Base-by-base conservation (phyloP, 2,888 invertebrate species). In the Plutella xylostella region DNA sequence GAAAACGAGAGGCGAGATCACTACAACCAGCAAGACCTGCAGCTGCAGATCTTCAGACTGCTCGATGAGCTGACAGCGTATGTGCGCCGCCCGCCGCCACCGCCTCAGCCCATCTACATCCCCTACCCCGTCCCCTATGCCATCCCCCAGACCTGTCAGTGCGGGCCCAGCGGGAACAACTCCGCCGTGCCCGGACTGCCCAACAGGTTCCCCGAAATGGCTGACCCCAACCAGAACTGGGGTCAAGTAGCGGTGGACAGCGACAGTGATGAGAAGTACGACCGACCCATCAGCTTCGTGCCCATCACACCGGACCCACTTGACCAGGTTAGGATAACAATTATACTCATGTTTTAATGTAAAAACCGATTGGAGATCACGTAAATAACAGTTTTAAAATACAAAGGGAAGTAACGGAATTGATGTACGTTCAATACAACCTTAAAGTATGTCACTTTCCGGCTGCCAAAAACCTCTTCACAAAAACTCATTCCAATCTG, bases 41-140 rank as follows among this genome's bases (percentile, higher is more conserved):
- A 74, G 4, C 58, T 63, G 1, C 63, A 69, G 45, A 73, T 80
- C 42, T 55, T 65, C 11, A 67, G 58, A 44, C 48, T 72, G 20
- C 56, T 78, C 15, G 72, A 78, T 43, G 79, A 80, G 38, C 65
- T 80, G 45, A 57, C 68, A 1, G 45, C 47, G 11, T 61, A 64
- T 28, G 46, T 75, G 12, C 67, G 53, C 45, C 59, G 63, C 14
- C 60, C 55, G 11, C 56, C 65, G 2, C 65, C 66, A 1, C 60
- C 57, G 1, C 59, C 63, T n/a, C 71, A 72, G 1, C 70, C 72
- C 3, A 66, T 78, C 44, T 79, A 77, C 54, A 57, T 80, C 21
- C 75, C 69, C 1, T 76, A 74, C 45, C 69, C 73, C 3, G 58
- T 77, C 7, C 61, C 66, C 37, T 11, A 11, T 5, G 19, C 28